These are phyloP conservation scores for Cancer borealis DNA, from an alignment of 2,888 invertebrate genomes.

Conservation along the genomic window DNA sequence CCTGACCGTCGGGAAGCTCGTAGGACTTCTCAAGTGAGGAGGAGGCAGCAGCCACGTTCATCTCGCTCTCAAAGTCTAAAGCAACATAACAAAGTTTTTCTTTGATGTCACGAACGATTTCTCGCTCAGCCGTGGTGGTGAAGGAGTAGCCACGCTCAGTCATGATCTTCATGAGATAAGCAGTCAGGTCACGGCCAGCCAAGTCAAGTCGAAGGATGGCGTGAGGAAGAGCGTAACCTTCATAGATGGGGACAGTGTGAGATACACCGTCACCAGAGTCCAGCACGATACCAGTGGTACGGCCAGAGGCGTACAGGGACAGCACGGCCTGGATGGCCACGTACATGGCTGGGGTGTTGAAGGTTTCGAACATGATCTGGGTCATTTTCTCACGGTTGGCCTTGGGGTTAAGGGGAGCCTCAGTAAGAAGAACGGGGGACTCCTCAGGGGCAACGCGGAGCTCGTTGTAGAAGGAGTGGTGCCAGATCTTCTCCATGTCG, in stretches of 20 bases:
- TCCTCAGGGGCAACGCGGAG: conserved; percentile 95
- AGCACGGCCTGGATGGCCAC: conserved; percentile 94
- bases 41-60: conserved; percentile 77
- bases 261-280: conserved; percentile 81
- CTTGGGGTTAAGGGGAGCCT: conserved; percentile 96
- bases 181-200: conserved; percentile 97
- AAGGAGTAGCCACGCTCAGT: conserved; percentile 77
- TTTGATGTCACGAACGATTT: conserved; percentile 77
- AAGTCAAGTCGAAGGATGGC: conserved; percentile 98
- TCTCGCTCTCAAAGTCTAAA: conserved; percentile 76
- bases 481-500: conserved; percentile 99
- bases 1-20: conserved; percentile 94
- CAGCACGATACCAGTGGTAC: conserved; percentile 81
- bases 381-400: conserved; percentile 98
- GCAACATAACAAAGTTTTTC: conserved; percentile 77
- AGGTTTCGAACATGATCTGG: conserved; percentile 78
- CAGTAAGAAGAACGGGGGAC: conserved; percentile 94
- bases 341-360: conserved; percentile 90
- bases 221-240: conserved; percentile 88
- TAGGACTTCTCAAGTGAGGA: conserved; percentile 94
- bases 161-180: conserved; percentile 89
- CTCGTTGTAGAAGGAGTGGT: conserved; percentile 99
- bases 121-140: conserved; percentile 77
- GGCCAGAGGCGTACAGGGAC: conserved; percentile 80
- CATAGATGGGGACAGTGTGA: conserved; percentile 80